phyloP scores from a whole-genome alignment of 2,113 vertebrate genomes.

The Psophia crepitans region DNA sequence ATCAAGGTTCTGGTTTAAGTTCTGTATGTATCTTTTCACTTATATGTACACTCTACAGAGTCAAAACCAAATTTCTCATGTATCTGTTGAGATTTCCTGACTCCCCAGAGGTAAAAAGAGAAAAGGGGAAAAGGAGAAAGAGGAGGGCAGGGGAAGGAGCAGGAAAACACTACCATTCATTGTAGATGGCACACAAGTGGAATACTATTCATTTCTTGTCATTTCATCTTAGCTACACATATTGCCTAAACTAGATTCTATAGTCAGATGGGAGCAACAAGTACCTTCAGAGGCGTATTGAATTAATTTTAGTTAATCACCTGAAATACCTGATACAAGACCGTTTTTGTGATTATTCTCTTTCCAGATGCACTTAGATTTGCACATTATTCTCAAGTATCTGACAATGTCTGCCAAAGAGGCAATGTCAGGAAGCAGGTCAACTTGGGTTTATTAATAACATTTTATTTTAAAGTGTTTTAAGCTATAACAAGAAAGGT shows the following conservation, averaged over 20 bases:
- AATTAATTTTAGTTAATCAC: neutral
- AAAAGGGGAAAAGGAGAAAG: neutral
- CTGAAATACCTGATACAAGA: neutral
- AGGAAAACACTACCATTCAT: neutral
- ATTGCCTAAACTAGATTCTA: neutral
- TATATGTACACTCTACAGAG: neutral
- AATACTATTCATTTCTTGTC: neutral
- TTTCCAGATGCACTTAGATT: neutral
- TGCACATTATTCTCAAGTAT: neutral
- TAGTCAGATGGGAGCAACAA: neutral
- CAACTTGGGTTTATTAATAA: neutral
- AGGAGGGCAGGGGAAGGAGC: too few relatives aligned
- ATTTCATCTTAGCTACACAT: neutral
- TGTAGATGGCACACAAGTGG: neutral
- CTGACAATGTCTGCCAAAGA: neutral
- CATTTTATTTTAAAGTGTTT: neutral
- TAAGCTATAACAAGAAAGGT: neutral
- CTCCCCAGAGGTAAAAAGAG: accelerated
- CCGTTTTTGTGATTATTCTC: accelerated
- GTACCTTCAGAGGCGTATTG: neutral
- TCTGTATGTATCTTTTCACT: neutral
- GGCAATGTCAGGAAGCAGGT: neutral
- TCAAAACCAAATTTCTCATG: neutral
- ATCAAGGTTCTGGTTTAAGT: neutral
- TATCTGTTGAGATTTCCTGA: neutral